phyloP scores from a whole-genome alignment of 2,797 vertebrate genomes.

The Cygnus olor region DNA sequence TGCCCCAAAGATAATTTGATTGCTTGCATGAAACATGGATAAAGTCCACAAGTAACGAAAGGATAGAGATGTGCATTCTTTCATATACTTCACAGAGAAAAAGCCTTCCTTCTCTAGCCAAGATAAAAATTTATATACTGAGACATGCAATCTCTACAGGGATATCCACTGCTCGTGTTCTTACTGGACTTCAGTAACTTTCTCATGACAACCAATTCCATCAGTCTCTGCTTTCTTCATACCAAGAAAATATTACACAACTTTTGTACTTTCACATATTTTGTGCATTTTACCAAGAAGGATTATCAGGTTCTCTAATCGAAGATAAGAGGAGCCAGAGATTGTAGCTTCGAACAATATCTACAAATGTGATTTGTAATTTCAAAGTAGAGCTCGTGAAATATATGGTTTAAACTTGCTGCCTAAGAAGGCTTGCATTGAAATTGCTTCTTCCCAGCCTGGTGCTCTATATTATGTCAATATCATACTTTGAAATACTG shows the following conservation, averaged over 20 bases:
- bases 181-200: background rate
- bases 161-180: background rate
- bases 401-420: background rate
- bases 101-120: background rate
- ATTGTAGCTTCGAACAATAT: rapidly evolving
- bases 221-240: background rate
- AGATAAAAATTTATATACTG: background rate
- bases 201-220: background rate
- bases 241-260: background rate
- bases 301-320: background rate
- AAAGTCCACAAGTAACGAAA: background rate
- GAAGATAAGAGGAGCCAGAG: background rate
- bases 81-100: background rate
- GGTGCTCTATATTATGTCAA: background rate
- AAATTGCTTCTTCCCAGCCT: background rate
- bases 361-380: rapidly evolving
- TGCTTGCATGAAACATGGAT: background rate
- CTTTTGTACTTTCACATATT: background rate
- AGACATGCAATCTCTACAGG: background rate
- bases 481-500: background rate
- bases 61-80: background rate
- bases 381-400: background rate
- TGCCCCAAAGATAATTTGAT: background rate
- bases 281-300: background rate
- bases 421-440: background rate